phyloP scores from a whole-genome alignment of 23 tunicate species.

The Corella eumyota region DNA sequence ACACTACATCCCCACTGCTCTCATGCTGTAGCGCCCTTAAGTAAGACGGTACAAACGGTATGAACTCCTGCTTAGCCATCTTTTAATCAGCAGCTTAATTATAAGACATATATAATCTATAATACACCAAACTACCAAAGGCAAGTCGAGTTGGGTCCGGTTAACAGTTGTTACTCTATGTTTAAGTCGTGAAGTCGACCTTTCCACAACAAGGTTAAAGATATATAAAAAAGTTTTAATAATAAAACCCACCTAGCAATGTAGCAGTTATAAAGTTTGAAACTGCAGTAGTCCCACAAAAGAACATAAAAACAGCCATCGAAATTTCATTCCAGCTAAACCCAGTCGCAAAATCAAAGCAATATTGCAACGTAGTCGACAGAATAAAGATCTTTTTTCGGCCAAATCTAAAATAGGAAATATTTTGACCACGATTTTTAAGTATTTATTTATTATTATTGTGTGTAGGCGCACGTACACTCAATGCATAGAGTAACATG shows the following conservation, averaged over 20 bases:
- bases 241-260: slow-evolving; percentile 1
- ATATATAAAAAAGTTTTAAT: no score
- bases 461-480: not conserved
- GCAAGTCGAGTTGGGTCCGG: no score
- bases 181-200: no score
- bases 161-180: no score
- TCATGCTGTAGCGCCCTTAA: no score
- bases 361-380: not conserved
- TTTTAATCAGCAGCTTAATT: no score
- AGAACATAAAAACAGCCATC: not conserved
- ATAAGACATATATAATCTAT: no score
- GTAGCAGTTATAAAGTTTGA: not conserved
- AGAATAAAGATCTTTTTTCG: not conserved
- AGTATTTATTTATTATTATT: not conserved
- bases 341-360: not conserved
- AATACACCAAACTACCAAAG: no score
- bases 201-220: no score
- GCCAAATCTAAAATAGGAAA: not conserved
- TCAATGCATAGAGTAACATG: not conserved
- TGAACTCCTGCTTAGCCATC: no score
- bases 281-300: not conserved
- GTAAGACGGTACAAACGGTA: no score
- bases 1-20: no score
- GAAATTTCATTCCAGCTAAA: not conserved
- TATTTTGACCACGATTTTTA: not conserved